These are phyloP conservation scores for Oreochromis grahami DNA, from an alignment of 2,797 vertebrate genomes.

Conservation along the genomic window DNA sequence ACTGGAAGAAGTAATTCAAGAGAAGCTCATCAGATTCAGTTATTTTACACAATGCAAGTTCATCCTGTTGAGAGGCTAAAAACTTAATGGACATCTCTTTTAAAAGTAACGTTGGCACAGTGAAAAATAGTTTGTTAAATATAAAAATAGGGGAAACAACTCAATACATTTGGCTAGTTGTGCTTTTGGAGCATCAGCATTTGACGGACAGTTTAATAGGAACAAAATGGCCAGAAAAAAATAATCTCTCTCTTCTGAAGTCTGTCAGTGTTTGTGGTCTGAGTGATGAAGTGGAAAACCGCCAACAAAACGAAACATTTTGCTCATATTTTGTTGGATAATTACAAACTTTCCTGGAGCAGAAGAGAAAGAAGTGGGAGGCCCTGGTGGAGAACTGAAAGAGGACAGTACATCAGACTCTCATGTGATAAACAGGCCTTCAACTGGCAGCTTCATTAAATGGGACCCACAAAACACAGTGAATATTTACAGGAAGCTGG, in stretches of 20 bases:
- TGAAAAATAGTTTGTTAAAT: not conserved
- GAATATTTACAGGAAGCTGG: not conserved
- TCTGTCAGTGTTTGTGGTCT: not conserved
- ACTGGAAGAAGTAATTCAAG: not conserved
- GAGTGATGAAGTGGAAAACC: not conserved
- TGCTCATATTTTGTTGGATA: not conserved
- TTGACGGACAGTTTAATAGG: not conserved
- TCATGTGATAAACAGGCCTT: not conserved
- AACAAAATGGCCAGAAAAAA: not conserved
- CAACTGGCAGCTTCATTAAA: not conserved
- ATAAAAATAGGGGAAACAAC: rapidly evolving
- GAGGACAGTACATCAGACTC: not conserved
- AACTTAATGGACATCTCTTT: rapidly evolving
- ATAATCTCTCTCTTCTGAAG: rapidly evolving
- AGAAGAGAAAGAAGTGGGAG: not conserved
- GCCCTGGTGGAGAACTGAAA: rapidly evolving
- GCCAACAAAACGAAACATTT: not conserved
- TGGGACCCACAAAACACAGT: not conserved
- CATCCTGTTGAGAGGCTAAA: not conserved
- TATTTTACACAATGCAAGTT: not conserved
- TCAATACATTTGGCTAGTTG: not conserved
- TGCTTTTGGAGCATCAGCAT: not conserved
- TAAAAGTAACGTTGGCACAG: rapidly evolving
- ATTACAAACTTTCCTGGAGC: not conserved
- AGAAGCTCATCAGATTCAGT: not conserved